Evolutionary conservation across 2,888 invertebrate species (phyloP), one percentile per base, ranked within the genome.

Genomic region (Callyntrura sp.): DNA sequence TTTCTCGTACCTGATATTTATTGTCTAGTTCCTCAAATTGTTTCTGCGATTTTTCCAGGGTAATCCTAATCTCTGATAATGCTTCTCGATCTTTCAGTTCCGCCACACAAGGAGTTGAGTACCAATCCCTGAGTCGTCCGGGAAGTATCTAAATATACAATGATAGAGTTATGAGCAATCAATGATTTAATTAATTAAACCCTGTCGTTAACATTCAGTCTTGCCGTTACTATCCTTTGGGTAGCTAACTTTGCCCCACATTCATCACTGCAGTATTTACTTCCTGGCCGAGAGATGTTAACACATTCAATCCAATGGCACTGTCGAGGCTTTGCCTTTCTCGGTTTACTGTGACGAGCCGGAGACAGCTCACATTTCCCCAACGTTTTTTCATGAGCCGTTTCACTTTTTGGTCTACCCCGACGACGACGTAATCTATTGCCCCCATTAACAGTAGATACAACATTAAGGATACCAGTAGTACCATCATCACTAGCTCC

Each of bases 211-310:
- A 5, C 17, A 51, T 8, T 5, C 17, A 94, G 3, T 79, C 94
- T 94, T 92, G 96, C 97, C 95, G 97, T 97, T 94, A 97, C 97
- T 92, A 98, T 97, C 93, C 98, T 95, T 62, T 96, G 96, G 0
- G 97, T 97, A 0, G 99, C 99, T 28, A 99, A 95, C 94, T 97
- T 96, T 94, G 98, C 96, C 0, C 99, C 99, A 94, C 99, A 99
- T 92, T 97, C 96, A 92, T 98, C 97, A 6, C 97, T 97, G 94
- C 99, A 99, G 94, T 99, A 99, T 95, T 99, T 99, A 90, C 98
- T 98, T 57, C 96, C 96, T 0, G 96, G 95, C 14, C 97, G 95
- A 0, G 99, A 97, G 60, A 96, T 96, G 88, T 96, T 96, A 0
- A 96, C 95, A 94, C 99, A 99, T 82, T 96, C 96, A 0, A 98